These are phyloP conservation scores for Xiphorhynchus erythropygius DNA, from an alignment of 2,797 vertebrate genomes.

Conservation along the genomic window DNA sequence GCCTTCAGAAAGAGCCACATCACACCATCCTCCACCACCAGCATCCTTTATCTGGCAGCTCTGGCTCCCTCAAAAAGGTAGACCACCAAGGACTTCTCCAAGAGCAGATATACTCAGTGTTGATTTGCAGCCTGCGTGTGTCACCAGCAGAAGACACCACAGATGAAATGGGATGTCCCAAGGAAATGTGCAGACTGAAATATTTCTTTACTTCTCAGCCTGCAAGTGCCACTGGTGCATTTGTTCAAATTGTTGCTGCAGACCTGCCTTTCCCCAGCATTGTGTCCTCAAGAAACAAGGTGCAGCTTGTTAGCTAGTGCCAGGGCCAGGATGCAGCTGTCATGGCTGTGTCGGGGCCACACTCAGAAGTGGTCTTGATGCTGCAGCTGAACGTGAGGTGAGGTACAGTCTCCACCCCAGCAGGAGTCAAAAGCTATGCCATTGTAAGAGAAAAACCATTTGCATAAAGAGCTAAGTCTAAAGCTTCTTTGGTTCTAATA, in stretches of 20 bases:
- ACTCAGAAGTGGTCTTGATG: not conserved
- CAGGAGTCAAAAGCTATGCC: not conserved
- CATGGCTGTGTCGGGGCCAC: fast-evolving
- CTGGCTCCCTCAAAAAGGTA: not conserved
- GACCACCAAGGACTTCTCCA: not conserved
- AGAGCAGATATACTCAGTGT: not conserved
- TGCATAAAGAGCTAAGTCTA: not conserved
- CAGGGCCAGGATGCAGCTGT: not conserved
- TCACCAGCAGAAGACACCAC: not conserved
- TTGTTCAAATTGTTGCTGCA: not conserved
- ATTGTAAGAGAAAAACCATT: not conserved
- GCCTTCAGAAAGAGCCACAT: not conserved
- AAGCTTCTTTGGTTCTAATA: not conserved
- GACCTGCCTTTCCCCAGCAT: not conserved
- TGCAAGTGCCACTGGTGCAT: not conserved
- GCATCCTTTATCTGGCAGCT: not conserved
- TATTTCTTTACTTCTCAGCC: not conserved
- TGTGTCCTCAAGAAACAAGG: not conserved
- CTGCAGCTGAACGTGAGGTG: not conserved
- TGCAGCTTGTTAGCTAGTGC: not conserved
- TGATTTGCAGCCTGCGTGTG: not conserved
- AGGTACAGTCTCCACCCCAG: not conserved
- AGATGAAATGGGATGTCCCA: not conserved
- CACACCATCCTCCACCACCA: not conserved
- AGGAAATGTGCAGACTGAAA: fast-evolving